Evolutionary conservation across 92 coral and sea anemone genomes (phyloP).

Genomic region (Zoanthus sociatus): DNA sequence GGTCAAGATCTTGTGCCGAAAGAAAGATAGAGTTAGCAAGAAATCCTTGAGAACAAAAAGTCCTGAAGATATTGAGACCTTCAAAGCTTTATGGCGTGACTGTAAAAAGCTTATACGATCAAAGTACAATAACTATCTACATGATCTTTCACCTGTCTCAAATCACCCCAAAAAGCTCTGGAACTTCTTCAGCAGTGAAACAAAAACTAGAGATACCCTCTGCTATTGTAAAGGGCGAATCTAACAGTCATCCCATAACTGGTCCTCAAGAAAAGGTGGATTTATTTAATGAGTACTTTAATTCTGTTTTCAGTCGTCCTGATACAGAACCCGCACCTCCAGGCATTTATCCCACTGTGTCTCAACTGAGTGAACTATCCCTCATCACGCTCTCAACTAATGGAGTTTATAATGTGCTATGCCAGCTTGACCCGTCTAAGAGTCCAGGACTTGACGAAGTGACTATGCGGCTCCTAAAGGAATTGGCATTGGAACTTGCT

Average conservation of each 20-base stretch:
- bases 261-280: not conserved
- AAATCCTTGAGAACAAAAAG: slow-evolving; percentile 48
- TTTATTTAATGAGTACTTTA: not conserved
- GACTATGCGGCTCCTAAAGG: no score
- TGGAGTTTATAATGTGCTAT: no score
- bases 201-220: slow-evolving; percentile 27
- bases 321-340: not conserved
- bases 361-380: no score
- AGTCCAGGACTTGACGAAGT: no score
- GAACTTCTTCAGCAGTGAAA: slow-evolving; percentile 31
- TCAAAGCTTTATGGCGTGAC: slow-evolving; percentile 26
- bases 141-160: not conserved
- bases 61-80: slow-evolving; percentile 17
- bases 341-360: no score
- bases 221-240: slow-evolving; percentile 22
- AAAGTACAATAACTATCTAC: slow-evolving; percentile 15
- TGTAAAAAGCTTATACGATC: slow-evolving; percentile 13
- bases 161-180: slow-evolving; percentile 41
- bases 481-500: no score
- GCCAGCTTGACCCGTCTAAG: no score
- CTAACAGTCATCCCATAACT: not conserved
- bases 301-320: not conserved
- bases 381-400: no score
- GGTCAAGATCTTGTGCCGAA: slow-evolving; percentile 48
- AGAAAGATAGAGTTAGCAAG: slow-evolving; percentile 49